Evolutionary conservation across 2,113 vertebrate genomes (phyloP), one percentile per base, ranked within the genome.

Genomic region (Alligator sinensis): DNA sequence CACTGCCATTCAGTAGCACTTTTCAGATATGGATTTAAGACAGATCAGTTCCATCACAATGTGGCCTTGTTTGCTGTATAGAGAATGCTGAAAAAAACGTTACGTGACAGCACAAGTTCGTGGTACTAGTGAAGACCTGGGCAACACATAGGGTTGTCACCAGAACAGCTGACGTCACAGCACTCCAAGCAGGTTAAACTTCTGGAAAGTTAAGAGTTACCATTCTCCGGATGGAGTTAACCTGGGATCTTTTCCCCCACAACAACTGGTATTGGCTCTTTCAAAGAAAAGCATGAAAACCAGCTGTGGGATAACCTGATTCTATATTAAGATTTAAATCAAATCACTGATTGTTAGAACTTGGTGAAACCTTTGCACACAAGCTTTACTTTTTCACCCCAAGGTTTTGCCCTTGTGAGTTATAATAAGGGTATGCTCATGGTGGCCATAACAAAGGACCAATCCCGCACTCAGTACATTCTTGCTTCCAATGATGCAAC

Each of bases 321-420:
- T 4, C n/a, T 57, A 76, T 9, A 15, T 6, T 59, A 22, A 1
- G 25, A 0, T 25, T 9, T 11, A 0, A 3, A 47, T 76, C 1
- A 6, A 38, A 9, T 25, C 75, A 78, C 34, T 38, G 57, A 28
- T 6, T 21, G 27, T 47, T 47, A 47, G 47, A 47, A 47, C 47
- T 47, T 47, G 47, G 47, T 47, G 47, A 47, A 47, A 47, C 47
- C 47, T 47, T 47, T 47, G 47, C 47, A 47, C 47, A 47, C 47
- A 47, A 47, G 47, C 47, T 47, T 47, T 47, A 47, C 47, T 47
- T 47, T 47, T 47, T 47, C 47, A 47, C 47, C 47, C 47, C 47
- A 47, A 47, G 8, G 47, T 47, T 47, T 47, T 47, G 47, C 47
- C 47, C 9, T 47, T 47, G 9, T 47, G 47, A 47, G 47, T 47